Percentiles rank a stretch among this genome's conserved stretches.
These are phyloP conservation scores for Macrophya annulata DNA, from an alignment of 2,888 invertebrate species.

Conservation along the genomic window DNA sequence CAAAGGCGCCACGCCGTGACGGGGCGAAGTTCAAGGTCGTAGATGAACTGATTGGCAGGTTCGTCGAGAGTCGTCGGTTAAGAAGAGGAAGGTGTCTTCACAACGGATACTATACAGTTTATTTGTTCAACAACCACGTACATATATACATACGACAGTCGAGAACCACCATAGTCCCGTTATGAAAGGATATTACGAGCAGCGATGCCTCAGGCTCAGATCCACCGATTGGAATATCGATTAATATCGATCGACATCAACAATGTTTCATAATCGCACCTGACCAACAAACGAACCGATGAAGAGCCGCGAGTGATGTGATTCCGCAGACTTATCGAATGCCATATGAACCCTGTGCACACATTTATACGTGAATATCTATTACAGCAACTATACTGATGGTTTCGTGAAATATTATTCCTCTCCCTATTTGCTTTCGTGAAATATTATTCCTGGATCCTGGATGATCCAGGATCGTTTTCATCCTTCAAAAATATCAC, in stretches of 20 bases:
- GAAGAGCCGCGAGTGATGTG: constrained; percentile 6
- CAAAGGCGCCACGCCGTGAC: constrained; percentile 33
- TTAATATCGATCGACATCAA: constrained; percentile 69
- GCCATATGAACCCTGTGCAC: neutral
- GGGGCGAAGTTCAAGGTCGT: constrained; percentile 42
- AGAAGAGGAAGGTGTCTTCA: constrained; percentile 31
- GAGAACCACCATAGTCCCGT: constrained; percentile 65
- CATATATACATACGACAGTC: constrained; percentile 13
- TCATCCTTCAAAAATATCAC: neutral
- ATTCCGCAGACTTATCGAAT: constrained; percentile 10
- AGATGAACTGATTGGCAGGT: constrained; percentile 45
- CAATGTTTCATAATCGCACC: constrained; percentile 57
- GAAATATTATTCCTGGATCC: too few species aligned
- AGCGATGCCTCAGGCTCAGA: constrained; percentile 71
- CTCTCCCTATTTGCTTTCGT: too few species aligned
- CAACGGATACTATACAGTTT: constrained; percentile 4
- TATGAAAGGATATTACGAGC: constrained; percentile 71
- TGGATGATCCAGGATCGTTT: neutral
- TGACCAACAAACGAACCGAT: constrained; percentile 36
- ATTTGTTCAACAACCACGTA: constrained; percentile 41
- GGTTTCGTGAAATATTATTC: too few species aligned
- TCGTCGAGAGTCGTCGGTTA: neutral
- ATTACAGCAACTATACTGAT: neutral
- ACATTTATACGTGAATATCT: neutral
- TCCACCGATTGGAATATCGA: constrained; percentile 75